These are phyloP conservation scores for Patella ulyssiponensis DNA, from an alignment of 2,888 invertebrate genomes.

Conservation along the genomic window DNA sequence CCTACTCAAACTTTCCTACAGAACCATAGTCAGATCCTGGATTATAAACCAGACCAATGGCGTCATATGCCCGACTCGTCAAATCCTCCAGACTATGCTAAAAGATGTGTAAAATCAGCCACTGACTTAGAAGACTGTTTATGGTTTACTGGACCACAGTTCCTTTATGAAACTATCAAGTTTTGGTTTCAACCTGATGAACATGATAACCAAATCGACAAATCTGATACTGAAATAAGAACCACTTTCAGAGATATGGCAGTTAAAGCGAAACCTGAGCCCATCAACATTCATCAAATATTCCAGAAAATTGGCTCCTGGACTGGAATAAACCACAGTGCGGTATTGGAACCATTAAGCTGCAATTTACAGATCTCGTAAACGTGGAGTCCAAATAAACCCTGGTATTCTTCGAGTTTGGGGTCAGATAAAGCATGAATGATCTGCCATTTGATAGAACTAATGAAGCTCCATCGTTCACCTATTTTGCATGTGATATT, in stretches of 20 bases:
- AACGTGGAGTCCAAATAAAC: background rate
- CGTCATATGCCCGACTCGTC: background rate
- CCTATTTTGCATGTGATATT: conserved; percentile 27
- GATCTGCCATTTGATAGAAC: conserved; percentile 62
- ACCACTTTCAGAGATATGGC: background rate
- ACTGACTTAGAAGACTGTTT: background rate
- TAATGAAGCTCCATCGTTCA: conserved; percentile 53
- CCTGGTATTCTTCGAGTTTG: background rate
- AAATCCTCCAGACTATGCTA: background rate
- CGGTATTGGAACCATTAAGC: background rate
- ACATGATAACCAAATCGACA: background rate
- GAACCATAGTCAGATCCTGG: too few species aligned
- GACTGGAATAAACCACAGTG: background rate
- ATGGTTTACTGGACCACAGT: background rate
- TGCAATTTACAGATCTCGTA: background rate
- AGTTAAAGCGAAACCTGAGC: background rate
- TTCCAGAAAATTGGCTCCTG: background rate
- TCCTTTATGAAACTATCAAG: background rate
- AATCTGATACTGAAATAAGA: background rate
- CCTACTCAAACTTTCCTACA: too few species aligned
- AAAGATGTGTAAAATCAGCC: background rate
- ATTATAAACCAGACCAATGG: conserved; percentile 6
- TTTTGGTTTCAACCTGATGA: background rate
- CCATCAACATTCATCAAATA: background rate
- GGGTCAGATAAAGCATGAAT: conserved; percentile 43